Evolutionary conservation across 2,888 invertebrate genomes (phyloP).

Genomic region (Nemotelus pantherinus): DNA sequence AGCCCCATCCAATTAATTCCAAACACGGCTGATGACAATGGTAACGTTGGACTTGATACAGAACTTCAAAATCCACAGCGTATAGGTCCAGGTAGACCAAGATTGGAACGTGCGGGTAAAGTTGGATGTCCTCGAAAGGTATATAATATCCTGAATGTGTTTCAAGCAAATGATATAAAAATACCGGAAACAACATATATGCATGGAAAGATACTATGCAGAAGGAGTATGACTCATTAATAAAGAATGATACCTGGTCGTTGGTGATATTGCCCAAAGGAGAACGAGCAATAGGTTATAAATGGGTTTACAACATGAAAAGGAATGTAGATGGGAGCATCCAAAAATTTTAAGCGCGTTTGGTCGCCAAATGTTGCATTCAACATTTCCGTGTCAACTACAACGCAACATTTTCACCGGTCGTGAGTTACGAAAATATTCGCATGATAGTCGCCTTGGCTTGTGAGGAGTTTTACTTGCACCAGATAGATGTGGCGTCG

Average conservation of each 20-base stretch:
- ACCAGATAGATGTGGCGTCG: conserved; percentile 23
- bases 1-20: too few relatives aligned
- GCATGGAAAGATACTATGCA: neutral
- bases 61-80: neutral
- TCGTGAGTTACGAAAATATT: conserved; percentile 12
- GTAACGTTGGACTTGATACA: neutral
- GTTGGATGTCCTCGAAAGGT: neutral
- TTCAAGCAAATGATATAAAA: neutral
- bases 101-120: neutral
- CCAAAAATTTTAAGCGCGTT: neutral
- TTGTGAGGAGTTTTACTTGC: neutral
- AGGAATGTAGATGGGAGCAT: neutral
- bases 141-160: neutral
- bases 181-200: neutral
- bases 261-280: neutral
- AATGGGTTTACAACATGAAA: neutral
- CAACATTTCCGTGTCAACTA: conserved; percentile 46
- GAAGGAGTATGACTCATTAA: neutral
- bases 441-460: conserved; percentile 40
- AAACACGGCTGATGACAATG: neutral
- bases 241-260: neutral
- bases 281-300: neutral
- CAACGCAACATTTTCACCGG: conserved; percentile 49
- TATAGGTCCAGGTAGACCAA: neutral
- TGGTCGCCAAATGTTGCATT: neutral